phyloP scores from a whole-genome alignment of 2,797 vertebrate species.

The Malurus leucopterus region DNA sequence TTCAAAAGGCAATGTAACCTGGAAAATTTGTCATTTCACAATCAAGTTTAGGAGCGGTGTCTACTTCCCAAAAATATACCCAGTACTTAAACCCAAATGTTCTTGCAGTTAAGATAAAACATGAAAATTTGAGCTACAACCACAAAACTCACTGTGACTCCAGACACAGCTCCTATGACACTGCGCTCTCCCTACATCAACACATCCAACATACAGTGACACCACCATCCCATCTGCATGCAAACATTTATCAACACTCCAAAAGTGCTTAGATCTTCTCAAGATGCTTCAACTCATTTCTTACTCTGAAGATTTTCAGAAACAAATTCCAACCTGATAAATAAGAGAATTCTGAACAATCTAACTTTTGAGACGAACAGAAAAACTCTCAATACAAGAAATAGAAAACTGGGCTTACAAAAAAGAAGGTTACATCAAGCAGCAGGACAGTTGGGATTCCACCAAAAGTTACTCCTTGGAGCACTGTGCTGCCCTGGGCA shows the following conservation, averaged over 20 bases:
- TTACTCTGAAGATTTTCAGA: not conserved
- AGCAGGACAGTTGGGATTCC: conserved; percentile 89
- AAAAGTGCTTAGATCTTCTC: not conserved
- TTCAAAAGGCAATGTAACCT: not conserved
- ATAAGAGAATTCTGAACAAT: not conserved
- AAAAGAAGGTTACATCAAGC: conserved; percentile 84
- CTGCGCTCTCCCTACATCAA: not conserved
- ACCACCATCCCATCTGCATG: not conserved
- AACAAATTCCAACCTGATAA: not conserved
- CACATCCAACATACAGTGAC: not conserved
- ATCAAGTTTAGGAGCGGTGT: not conserved
- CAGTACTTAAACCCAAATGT: not conserved
- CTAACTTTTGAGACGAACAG: not conserved
- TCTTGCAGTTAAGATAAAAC: not conserved
- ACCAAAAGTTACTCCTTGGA: conserved; percentile 85
- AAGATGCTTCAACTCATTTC: not conserved
- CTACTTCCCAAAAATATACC: not conserved
- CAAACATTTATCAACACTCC: not conserved
- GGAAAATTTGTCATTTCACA: not conserved
- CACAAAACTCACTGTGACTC: not conserved
- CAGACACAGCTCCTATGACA: not conserved
- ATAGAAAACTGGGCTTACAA: conserved; percentile 72
- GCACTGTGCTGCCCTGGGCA: conserved; percentile 77
- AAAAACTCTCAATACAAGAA: not conserved
- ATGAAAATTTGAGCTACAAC: not conserved